Evolutionary conservation across 2,113 vertebrate genomes (phyloP), one percentile per base, ranked within the genome.

Genomic region (Corydoras sp.): DNA sequence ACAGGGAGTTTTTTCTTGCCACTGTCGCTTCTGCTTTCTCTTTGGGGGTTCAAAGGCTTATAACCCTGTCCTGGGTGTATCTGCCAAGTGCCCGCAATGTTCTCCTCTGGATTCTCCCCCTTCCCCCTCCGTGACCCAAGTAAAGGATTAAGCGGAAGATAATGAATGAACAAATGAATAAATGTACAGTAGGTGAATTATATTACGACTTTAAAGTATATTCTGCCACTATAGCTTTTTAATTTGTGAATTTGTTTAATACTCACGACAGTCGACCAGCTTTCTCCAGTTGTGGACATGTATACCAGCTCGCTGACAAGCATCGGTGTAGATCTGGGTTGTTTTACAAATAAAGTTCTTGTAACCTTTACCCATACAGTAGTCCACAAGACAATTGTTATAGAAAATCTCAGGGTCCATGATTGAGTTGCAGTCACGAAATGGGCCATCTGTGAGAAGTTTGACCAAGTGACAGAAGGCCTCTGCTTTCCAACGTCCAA

Each of bases 331-430:
- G 2, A 83, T 69, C 5, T 77, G 61, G n/a, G 85, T 49, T 6
- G 79, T 78, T 48, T 83, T 73, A 58, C 85, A 86, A 31, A 83
- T 59, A 29, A 81, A 65, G 30, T 54, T 74, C 11, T 49, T 10
- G 2, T 55, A 58, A 0, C 80, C 83, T 24, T 81, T 80, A 62
- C 83, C 79, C 9, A 75, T 70, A 76, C 85, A 88, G 65, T 81
- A 82, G 18, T 86, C 85, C 14, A 68, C 81, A 5, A 83, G 32
- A 24, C 85, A 86, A 62, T 82, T 80, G 2, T 69, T 18, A 10
- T 86, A 79, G 72, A 79, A 81, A 5, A 58, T 72, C 0, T 32
- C 3, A 0, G 85, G 80, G 51, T 83, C 62, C 0, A 86, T 67
- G 10, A 13, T 29, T 43, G 75, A 11, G 15, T 81, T 82, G 72